A percentile compares a stretch with the other conserved stretches of the same genome.
Conservation (phyloP, 2,888 invertebrate species). For the Lymantria dispar region DNA sequence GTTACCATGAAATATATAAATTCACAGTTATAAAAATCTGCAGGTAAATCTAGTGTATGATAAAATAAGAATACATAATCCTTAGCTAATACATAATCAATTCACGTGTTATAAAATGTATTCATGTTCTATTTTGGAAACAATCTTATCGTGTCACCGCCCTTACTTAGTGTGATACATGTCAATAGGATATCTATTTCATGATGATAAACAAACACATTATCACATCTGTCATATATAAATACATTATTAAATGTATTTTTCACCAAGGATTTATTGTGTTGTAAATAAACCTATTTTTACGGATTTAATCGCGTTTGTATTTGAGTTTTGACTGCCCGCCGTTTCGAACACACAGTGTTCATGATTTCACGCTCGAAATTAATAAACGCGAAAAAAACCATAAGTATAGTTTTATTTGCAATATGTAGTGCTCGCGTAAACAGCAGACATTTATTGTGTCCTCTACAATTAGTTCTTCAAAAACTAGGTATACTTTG, state of each 20-base stretch:
- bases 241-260: not conserved
- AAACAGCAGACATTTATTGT: too few species aligned
- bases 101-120: not conserved
- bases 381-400: too few species aligned
- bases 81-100: not conserved
- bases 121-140: slow-evolving; percentile 1
- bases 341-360: too few species aligned
- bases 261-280: too few species aligned
- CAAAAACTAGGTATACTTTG: too few species aligned
- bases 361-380: too few species aligned
- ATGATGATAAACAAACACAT: not conserved
- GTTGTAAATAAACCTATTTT: too few species aligned
- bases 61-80: not conserved
- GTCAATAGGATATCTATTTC: slow-evolving; percentile 1
- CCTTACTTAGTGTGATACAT: not conserved
- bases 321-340: too few species aligned
- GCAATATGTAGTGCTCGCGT: too few species aligned
- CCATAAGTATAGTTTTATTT: too few species aligned
- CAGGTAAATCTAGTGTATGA: not conserved
- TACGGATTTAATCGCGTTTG: too few species aligned
- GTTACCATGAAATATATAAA: not conserved
- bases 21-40: not conserved
- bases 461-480: too few species aligned
- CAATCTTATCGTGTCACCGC: not conserved
- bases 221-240: not conserved